Evolutionary conservation across 2,888 invertebrate genomes (phyloP).

Genomic region (Trissolcus brochymenae): DNA sequence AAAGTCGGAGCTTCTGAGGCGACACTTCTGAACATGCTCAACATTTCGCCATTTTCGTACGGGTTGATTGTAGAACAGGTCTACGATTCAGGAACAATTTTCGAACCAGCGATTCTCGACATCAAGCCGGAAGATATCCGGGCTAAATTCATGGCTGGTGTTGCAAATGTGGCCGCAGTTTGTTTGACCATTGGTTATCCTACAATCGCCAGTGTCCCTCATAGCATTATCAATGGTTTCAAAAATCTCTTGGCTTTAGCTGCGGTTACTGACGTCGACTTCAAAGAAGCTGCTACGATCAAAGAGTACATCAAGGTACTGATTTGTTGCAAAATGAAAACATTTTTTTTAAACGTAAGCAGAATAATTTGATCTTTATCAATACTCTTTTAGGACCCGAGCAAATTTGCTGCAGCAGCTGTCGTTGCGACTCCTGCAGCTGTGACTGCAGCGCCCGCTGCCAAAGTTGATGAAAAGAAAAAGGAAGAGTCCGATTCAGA

Average conservation of each 20-base stretch:
- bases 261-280: conserved; percentile 89
- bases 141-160: conserved; percentile 93
- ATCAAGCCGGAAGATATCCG: conserved; percentile 98
- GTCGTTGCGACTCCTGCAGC: conserved; percentile 80
- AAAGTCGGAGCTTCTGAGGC: conserved; percentile 99
- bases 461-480: conserved; percentile 82
- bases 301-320: conserved; percentile 91
- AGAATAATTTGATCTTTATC: background rate
- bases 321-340: background rate
- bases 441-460: conserved; percentile 81
- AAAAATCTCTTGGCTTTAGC: conserved; percentile 98
- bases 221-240: conserved; percentile 98
- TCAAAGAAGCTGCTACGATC: conserved; percentile 94
- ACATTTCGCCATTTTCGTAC: conserved; percentile 99
- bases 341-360: background rate
- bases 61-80: conserved; percentile 97
- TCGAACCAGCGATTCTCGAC: conserved; percentile 97
- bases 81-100: conserved; percentile 98
- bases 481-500: conserved; percentile 87
- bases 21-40: conserved; percentile 99
- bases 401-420: conserved; percentile 88
- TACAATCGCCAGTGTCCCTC: conserved; percentile 96
- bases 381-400: conserved; percentile 85
- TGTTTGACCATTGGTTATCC: conserved; percentile 97
- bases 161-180: conserved; percentile 94